Percentiles rank a stretch among this genome's conserved stretches.
Evolutionary conservation across 2,113 vertebrate species (phyloP).

Genomic region (Aspidoscelis tigris): DNA sequence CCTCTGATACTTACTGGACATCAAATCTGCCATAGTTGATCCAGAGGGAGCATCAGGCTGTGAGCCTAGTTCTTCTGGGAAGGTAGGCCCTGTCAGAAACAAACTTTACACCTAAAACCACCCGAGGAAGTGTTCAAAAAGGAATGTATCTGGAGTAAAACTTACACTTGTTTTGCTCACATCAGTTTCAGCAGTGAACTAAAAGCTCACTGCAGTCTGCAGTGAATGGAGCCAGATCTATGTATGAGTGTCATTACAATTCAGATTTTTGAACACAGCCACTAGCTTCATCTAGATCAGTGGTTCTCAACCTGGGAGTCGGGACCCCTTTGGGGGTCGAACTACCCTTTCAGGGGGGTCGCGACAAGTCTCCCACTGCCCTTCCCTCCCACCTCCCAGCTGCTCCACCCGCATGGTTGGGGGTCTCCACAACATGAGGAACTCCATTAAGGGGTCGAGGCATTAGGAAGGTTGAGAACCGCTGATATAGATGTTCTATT

Average conservation of each 20-base stretch:
- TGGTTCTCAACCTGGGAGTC: no score
- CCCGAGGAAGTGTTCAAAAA: neutral
- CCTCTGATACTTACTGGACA: neutral
- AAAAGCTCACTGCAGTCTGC: neutral
- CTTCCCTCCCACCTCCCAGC: no score
- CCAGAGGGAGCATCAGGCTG: neutral
- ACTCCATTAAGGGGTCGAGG: no score
- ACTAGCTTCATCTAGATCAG: neutral
- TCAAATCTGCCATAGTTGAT: neutral
- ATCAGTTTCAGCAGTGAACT: neutral
- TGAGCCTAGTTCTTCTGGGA: neutral
- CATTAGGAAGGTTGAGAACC: no score
- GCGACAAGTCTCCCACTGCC: no score
- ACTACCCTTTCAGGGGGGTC: no score
- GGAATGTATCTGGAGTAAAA: neutral
- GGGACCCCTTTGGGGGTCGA: no score
- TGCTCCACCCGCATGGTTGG: no score
- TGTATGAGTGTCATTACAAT: neutral
- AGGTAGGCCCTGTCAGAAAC: neutral
- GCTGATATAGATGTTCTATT: neutral
- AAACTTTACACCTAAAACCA: neutral
- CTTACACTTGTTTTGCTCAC: neutral
- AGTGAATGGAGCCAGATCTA: neutral
- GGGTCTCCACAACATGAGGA: no score
- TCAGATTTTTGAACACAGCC: neutral